Percentiles rank a stretch among this genome's conserved stretches.
phyloP scores from a whole-genome alignment of 2,113 vertebrate genomes.

The Corvus moneduloides region DNA sequence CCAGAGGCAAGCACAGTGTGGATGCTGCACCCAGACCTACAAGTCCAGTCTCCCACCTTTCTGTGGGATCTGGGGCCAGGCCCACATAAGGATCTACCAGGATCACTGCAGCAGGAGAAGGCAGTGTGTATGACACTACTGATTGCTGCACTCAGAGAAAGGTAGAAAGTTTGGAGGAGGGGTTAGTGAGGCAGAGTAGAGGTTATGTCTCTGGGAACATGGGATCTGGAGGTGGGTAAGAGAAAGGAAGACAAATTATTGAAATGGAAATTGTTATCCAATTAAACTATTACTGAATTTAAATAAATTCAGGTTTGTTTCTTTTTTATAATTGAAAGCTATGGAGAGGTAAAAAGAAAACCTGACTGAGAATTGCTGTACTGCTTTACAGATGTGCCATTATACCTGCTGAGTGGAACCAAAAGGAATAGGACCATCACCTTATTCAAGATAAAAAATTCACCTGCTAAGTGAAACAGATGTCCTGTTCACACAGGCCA shows the following conservation, averaged over 20 bases:
- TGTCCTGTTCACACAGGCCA: background rate
- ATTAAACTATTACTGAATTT: background rate
- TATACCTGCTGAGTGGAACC: background rate
- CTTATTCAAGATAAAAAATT: background rate
- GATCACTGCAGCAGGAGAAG: background rate
- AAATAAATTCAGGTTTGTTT: background rate
- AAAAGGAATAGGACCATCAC: background rate
- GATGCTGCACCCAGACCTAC: background rate
- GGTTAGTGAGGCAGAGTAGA: background rate
- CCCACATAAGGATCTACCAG: rapidly evolving
- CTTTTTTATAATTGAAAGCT: background rate
- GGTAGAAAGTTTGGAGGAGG: background rate
- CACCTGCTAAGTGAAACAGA: background rate
- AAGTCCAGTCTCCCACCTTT: background rate
- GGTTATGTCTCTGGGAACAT: background rate
- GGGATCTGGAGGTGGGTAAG: background rate
- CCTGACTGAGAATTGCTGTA: background rate
- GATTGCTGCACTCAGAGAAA: background rate
- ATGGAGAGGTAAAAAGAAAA: background rate
- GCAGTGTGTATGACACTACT: no score
- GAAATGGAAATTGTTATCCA: background rate
- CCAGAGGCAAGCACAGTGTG: background rate
- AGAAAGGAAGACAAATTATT: background rate
- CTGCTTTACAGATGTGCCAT: background rate
- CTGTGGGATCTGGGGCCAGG: background rate